phyloP scores from a whole-genome alignment of 2,888 invertebrate species.

The Odontocolon sp. region DNA sequence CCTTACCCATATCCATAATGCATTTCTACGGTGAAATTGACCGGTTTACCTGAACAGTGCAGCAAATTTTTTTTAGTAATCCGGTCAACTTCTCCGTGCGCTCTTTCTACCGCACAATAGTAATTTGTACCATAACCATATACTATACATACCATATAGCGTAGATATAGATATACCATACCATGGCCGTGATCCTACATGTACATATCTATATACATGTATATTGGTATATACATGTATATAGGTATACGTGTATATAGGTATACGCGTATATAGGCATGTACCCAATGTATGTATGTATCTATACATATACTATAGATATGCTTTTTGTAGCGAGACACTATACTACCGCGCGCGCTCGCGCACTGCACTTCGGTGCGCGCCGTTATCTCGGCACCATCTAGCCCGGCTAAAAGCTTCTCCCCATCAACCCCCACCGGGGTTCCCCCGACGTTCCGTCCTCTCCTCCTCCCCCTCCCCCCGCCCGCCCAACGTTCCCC shows the following conservation, averaged over 20 bases:
- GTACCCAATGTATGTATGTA: not conserved
- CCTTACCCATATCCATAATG: no score
- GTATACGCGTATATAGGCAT: no score
- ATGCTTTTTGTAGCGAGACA: slow-evolving; percentile 38
- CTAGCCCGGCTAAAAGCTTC: slow-evolving; percentile 80
- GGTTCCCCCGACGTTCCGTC: slow-evolving; percentile 47
- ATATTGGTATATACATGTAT: slow-evolving; percentile 19
- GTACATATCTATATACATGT: no score
- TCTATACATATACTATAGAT: slow-evolving; percentile 5
- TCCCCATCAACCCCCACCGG: slow-evolving; percentile 74
- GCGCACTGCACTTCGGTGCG: slow-evolving; percentile 75
- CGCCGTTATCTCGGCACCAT: slow-evolving; percentile 81
- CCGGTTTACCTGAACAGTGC: no score
- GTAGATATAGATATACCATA: no score
- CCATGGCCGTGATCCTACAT: no score
- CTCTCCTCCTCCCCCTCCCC: slow-evolving; percentile 17
- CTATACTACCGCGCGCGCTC: slow-evolving; percentile 47
- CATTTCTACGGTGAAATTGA: no score
- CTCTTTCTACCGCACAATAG: no score
- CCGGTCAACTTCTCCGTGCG: no score
- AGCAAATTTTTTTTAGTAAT: no score
- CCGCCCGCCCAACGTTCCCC: not conserved
- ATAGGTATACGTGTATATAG: not conserved
- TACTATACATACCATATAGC: no score
- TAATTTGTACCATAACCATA: no score